Evolutionary conservation across 2,888 invertebrate species (phyloP), one percentile per base, ranked within the genome.

Genomic region (Oscheius sp.): DNA sequence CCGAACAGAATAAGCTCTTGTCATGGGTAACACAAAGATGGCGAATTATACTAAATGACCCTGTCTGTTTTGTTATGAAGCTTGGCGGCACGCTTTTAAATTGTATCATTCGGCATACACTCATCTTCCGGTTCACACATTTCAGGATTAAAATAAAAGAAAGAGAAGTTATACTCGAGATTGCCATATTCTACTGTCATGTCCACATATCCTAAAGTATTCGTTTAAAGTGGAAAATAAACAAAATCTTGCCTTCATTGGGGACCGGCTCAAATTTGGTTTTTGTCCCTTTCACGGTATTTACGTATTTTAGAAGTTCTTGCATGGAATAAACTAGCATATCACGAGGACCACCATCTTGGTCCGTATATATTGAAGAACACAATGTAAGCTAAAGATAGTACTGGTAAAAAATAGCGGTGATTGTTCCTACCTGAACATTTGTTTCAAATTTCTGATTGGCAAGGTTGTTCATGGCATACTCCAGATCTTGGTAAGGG

Each of bases 91-190:
- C n/a, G 21, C 16, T 45, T 49, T 49, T 49, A 18, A 5, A 18
- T 18, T 3, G 21, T 55, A 55, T 61, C 43, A 6, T 61, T 43
- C 5, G 45, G 13, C 18, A 25, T 43, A 21, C 61, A 61, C 1
- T 61, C 61, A 43, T 25, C 35, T 25, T 66, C 66, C 16, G 66
- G 66, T 12, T 84, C 84, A 64, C 86, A 86, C 55, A 86, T 82
- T 5, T 78, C 76, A 18, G 84, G 83, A 59, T 86, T 86, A 73
- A 84, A 86, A 75, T 86, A 85, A 78, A 86, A 86, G 79, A 84
- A 85, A 35, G 85, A 82, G 75, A 86, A 85, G 12, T 84, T 83
- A 76, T 86, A 86, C 72, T 86, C 86, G 49, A 86, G 56, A 21
- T 79, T 81, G 12, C 76, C 78, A 21, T 72, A 74, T 66, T 86